Evolutionary conservation across 2,888 invertebrate genomes (phyloP), one percentile per base, ranked within the genome.

Genomic region (Leptodirus hochenwartii): DNA sequence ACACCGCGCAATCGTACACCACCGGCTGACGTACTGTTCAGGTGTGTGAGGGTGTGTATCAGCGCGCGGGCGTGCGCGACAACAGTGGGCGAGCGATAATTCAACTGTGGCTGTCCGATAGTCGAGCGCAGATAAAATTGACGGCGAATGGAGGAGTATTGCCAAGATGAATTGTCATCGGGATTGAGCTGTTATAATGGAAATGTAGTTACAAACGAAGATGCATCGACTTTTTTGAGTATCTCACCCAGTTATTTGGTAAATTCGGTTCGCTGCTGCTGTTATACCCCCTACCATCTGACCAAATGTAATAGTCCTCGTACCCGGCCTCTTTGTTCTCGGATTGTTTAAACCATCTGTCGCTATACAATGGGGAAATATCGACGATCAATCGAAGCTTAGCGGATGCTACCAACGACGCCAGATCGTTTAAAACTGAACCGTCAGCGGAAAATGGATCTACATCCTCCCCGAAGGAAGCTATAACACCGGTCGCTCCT

Each of bases 111-210:
- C 43, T 71, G 68, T 0, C 62, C 62, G 43, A 75, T 78, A 43
- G 81, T 81, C 35, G 84, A 80, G 35, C 84, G 79, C 29, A 85
- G 66, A 50, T 85, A 87, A 54, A 63, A 87, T 48, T 78, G 66
- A 15, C 63, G 47, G 32, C 81, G 65, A 2, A 46, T 44, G 1
- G 56, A 54, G 34, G 70, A 71, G 57, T 62, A 78, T 20, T 56
- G 56, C 87, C 87, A 88, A 0, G 80, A 76, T 0, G 75, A 58
- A 5, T 43, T 37, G n/a, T 24, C 35, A 25, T 24, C 37, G 24
- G 16, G n/a, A 22, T 11, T 8, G 16, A 30, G 22, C 20, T 23
- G 27, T 27, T 29, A 25, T 15, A 28, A 17, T 20, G n/a, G 6
- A 6, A 20, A 20, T 20, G 20, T 20, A 20, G n/a, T n/a, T 20